phyloP scores from a whole-genome alignment of 2,113 vertebrate species.

The Tachycineta bicolor region DNA sequence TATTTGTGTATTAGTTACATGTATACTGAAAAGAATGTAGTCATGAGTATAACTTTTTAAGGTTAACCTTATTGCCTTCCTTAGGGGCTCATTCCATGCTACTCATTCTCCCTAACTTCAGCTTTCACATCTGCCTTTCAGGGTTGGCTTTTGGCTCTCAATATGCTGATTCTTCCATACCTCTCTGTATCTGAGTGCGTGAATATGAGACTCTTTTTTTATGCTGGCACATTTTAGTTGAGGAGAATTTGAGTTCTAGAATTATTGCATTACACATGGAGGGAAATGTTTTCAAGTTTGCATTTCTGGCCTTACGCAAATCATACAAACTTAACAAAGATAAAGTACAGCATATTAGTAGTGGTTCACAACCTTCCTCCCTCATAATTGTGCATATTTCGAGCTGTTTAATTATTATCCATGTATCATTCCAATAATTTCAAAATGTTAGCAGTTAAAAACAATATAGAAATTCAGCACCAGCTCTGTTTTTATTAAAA shows the following conservation, averaged over 20 bases:
- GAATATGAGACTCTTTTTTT: not conserved
- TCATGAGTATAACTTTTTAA: not conserved
- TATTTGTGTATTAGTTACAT: not conserved
- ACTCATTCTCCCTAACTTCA: not conserved
- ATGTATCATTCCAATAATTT: not conserved
- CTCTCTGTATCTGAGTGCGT: not conserved
- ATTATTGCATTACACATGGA: not conserved
- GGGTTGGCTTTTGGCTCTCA: not conserved
- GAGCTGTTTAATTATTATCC: not conserved
- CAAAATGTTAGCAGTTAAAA: not conserved
- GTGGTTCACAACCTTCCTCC: not conserved
- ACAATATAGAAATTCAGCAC: not conserved
- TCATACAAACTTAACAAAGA: not conserved
- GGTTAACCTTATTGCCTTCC: not conserved
- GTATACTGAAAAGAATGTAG: not conserved
- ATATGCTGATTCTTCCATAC: not conserved
- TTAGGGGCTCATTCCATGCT: not conserved
- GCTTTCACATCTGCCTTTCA: not conserved
- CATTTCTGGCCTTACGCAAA: not conserved
- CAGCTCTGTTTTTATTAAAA: not conserved
- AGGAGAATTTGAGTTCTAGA: not conserved
- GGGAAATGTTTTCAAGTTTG: not conserved
- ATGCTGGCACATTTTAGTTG: not conserved
- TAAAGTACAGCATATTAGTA: not conserved
- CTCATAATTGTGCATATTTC: not conserved